phyloP scores from a whole-genome alignment of 1,140 invertebrate genomes.

The Drosophila auraria region DNA sequence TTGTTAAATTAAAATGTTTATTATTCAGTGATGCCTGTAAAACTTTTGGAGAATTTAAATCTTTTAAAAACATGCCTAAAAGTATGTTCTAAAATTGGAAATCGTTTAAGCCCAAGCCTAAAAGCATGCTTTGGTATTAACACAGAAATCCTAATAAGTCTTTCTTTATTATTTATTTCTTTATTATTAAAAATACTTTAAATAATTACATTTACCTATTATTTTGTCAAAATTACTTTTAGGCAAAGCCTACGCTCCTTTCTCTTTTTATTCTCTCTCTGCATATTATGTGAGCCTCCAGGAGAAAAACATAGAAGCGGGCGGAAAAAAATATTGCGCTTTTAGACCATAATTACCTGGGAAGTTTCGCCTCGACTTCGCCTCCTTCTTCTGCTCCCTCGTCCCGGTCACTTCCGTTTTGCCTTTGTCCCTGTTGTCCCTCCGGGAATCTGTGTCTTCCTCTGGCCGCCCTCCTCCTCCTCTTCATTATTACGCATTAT shows the following conservation, averaged over 20 bases:
- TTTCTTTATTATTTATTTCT: not conserved
- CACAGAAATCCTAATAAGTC: no score
- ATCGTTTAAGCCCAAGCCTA: no score
- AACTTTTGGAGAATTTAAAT: not conserved
- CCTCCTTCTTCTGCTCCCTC: conserved; percentile 19
- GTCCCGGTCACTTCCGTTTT: conserved; percentile 75
- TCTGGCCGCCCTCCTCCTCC: not conserved
- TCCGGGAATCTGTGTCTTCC: conserved; percentile 37
- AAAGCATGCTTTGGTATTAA: no score
- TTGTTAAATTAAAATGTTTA: no score
- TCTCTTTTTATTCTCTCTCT: not conserved
- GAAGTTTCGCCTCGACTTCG: conserved; percentile 60
- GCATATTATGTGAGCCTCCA: conserved; percentile 23
- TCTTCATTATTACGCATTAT: conserved; percentile 80
- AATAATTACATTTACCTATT: no score
- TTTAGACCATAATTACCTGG: conserved; percentile 82
- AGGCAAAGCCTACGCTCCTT: not conserved
- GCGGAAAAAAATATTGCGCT: conserved; percentile 72
- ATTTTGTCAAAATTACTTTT: no score
- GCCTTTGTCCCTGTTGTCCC: conserved; percentile 51
- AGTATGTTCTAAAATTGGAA: not conserved
- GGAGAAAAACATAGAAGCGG: conserved; percentile 8
- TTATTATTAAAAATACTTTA: no score
- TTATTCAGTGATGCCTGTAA: no score
- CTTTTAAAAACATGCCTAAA: not conserved